Base-by-base conservation (phyloP, 2,113 vertebrate genomes). In the Myiozetetes cayanensis region DNA sequence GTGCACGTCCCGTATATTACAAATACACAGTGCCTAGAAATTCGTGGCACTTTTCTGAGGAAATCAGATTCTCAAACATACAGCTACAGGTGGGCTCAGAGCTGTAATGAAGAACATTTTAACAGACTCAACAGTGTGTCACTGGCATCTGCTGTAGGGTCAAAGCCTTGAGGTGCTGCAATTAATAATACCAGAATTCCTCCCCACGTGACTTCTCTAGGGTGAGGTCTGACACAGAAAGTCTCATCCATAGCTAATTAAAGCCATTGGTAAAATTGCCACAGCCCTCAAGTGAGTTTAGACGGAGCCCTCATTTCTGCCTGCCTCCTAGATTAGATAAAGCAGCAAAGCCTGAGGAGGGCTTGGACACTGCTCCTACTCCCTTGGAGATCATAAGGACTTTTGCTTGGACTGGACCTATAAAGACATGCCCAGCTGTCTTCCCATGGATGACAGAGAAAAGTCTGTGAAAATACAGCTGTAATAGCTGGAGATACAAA, bases 381-480 rank as follows among this genome's bases (percentile, higher is more conserved):
- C 65, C 83, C 7, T 3, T 78, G 53, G n/a, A 87, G 61, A 46
- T 92, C 84, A 68, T 2, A 18, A 61, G 49, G n/a, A 85, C 82
- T 89, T 82, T 72, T 91, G 31, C 73, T 84, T 89, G 39, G 22
- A n/a, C 39, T 35, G 49, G n/a, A n/a, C 28, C 53, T 76, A 12
- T 65, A 61, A 91, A 75, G 70, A 59, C 47, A 43, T 59, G 33
- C 41, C 63, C 46, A 88, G 55, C 68, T 96, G 65, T 87, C 68
- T 93, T 94, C 73, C 33, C 65, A 85, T 28, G 33, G 30, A 75
- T 61, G 76, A 89, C 85, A 88, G 21, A 59, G 47, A 50, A 33
- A 63, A 47, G 12, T 71, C 47, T 81, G 63, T 89, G 62, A 95
- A 94, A 90, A 90, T 75, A 70, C 49, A 95, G 44, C 70, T 90